phyloP scores from a whole-genome alignment of 1,140 invertebrate species.

The Meloidogyne exigua region DNA sequence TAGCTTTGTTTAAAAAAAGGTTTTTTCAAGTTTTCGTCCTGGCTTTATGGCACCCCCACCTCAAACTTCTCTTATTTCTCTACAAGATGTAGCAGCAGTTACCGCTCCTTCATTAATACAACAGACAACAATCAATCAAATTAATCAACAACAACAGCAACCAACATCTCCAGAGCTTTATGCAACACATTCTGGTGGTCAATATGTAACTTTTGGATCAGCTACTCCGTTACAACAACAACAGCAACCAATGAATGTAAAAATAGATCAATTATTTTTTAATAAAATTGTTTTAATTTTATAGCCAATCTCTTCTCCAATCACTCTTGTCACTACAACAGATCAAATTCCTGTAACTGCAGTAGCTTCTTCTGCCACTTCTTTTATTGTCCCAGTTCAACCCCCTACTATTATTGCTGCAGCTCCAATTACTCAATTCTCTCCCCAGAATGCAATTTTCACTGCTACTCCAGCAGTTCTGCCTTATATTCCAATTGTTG shows the following conservation, averaged over 20 bases:
- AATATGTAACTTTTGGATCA: not conserved
- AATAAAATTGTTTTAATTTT: conserved; percentile 49
- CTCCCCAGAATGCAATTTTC: conserved; percentile 20
- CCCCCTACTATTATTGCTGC: conserved; percentile 8
- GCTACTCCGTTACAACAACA: not conserved
- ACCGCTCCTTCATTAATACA: not conserved
- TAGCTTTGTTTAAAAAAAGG: no score
- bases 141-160: not conserved
- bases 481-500: conserved; percentile 22
- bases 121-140: not conserved
- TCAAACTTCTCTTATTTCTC: not conserved
- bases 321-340: conserved; percentile 34
- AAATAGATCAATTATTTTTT: no score
- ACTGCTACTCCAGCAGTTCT: conserved; percentile 17
- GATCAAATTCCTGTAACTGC: conserved; percentile 28
- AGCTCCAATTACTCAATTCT: conserved; percentile 28
- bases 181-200: not conserved
- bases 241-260: not conserved
- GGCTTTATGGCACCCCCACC: conserved; percentile 15
- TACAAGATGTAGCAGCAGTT: conserved; percentile 1
- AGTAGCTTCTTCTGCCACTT: conserved; percentile 15
- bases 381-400: conserved; percentile 23
- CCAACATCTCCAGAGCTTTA: not conserved
- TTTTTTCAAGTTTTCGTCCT: conserved; percentile 27
- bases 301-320: conserved; percentile 38